phyloP scores from a whole-genome alignment of 2,888 invertebrate genomes.

The Leucoptera coffeella region DNA sequence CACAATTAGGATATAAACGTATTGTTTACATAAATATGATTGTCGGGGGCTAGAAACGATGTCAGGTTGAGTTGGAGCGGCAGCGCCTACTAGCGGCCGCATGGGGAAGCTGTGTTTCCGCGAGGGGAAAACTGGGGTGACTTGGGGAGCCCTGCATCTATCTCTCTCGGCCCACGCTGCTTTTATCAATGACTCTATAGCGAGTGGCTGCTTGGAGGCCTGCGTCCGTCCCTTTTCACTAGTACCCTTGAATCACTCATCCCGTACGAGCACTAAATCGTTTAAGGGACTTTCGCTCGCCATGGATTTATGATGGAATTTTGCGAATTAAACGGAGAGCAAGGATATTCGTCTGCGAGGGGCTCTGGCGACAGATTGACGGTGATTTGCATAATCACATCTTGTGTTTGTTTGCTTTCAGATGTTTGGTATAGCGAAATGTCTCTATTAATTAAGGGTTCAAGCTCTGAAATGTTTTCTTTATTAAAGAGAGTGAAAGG shows the following conservation, averaged over 20 bases:
- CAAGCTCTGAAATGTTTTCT: no score
- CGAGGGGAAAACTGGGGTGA: conserved; percentile 21
- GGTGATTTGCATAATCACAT: conserved; percentile 9
- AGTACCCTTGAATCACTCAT: conserved; percentile 46
- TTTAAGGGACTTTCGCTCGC: conserved; percentile 42
- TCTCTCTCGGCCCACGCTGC: conserved; percentile 29
- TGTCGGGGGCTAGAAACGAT: no score
- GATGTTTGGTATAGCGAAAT: no score
- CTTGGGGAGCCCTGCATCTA: conserved; percentile 12
- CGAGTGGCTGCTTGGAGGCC: conserved; percentile 12
- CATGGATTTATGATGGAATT: conserved; percentile 44
- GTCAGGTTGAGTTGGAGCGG: conserved; percentile 36
- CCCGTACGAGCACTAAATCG: conserved; percentile 46
- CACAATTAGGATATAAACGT: conserved; percentile 20
- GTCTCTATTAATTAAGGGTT: no score
- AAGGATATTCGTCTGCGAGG: conserved; percentile 14
- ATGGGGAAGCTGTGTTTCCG: conserved; percentile 14
- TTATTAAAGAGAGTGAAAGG: no score
- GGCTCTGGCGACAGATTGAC: conserved; percentile 8
- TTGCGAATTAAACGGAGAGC: conserved; percentile 39
- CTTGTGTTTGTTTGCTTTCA: no score
- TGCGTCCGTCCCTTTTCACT: no score
- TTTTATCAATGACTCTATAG: conserved; percentile 38
- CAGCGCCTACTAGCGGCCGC: conserved; percentile 43
- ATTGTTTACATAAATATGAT: conserved; percentile 43